These are phyloP conservation scores for Trichomalopsis sarcophagae DNA, from an alignment of 1,140 invertebrate genomes.

Conservation along the genomic window DNA sequence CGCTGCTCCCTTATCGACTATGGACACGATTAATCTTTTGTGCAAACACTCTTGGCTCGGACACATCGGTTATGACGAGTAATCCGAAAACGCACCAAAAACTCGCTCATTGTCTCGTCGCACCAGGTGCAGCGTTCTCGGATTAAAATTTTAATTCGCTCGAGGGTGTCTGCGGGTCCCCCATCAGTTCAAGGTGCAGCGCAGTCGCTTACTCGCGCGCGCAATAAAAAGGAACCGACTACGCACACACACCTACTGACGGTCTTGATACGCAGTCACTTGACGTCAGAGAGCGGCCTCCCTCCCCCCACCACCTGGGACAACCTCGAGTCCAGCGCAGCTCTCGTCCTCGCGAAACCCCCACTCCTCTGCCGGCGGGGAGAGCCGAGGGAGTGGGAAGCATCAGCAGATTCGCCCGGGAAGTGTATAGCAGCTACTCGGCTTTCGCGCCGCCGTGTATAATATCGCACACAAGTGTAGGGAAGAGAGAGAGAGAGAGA, in stretches of 20 bases:
- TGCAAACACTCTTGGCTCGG: too few species aligned
- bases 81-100: too few species aligned
- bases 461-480: neutral
- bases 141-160: neutral
- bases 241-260: too few species aligned
- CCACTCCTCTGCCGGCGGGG: neutral
- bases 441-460: neutral
- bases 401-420: neutral
- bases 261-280: too few species aligned
- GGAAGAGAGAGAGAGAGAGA: conserved; percentile 13
- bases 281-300: too few species aligned
- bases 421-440: neutral
- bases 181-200: neutral
- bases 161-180: neutral
- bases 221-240: too few species aligned
- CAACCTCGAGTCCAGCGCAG: too few species aligned
- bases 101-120: too few species aligned
- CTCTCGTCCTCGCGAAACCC: neutral
- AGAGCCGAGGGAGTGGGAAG: neutral
- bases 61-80: neutral
- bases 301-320: too few species aligned
- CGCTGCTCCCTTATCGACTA: neutral
- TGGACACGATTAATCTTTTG: neutral
- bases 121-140: too few species aligned
- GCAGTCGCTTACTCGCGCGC: too few species aligned